A percentile compares a stretch with the other conserved stretches of the same genome.
Evolutionary conservation across 1,140 invertebrate genomes (phyloP).

Genomic region (Anastrepha obliqua): DNA sequence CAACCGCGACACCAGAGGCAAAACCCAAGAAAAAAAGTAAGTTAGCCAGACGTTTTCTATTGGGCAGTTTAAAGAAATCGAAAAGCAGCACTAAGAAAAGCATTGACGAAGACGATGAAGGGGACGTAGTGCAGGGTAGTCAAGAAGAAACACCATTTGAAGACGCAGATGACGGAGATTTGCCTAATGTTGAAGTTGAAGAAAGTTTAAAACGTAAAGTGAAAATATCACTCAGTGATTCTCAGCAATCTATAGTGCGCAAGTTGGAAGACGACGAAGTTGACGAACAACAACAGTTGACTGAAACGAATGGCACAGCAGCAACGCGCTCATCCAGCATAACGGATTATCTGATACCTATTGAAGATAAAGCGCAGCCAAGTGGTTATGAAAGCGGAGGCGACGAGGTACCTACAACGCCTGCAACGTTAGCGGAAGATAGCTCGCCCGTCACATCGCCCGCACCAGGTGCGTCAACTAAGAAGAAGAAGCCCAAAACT

Average conservation of each 20-base stretch:
- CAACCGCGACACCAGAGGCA: neutral
- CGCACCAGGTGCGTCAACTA: neutral
- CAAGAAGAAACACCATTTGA: constrained; percentile 63
- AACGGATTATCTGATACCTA: constrained; percentile 70
- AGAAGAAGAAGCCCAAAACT: constrained; percentile 55
- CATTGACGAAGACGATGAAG: constrained; percentile 47
- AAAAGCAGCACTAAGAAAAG: constrained; percentile 64
- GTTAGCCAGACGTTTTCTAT: constrained; percentile 64
- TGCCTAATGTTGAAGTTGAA: constrained; percentile 31
- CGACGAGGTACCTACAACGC: neutral
- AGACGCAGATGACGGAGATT: constrained; percentile 60
- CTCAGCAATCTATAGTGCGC: constrained; percentile 15
- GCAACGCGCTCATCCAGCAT: constrained; percentile 59
- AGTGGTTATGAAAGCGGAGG: neutral
- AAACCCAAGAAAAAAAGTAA: constrained; percentile 68
- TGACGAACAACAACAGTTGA: constrained; percentile 64
- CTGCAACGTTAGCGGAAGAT: constrained; percentile 7
- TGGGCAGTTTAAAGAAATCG: constrained; percentile 63
- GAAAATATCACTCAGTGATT: constrained; percentile 20
- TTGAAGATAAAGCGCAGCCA: constrained; percentile 43
- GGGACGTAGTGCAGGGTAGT: neutral
- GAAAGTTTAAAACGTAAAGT: constrained; percentile 39
- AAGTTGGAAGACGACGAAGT: constrained; percentile 49
- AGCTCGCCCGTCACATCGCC: neutral
- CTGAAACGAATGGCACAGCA: constrained; percentile 55